Evolutionary conservation across 2,113 vertebrate species (phyloP).

Genomic region (Anolis carolinensis): DNA sequence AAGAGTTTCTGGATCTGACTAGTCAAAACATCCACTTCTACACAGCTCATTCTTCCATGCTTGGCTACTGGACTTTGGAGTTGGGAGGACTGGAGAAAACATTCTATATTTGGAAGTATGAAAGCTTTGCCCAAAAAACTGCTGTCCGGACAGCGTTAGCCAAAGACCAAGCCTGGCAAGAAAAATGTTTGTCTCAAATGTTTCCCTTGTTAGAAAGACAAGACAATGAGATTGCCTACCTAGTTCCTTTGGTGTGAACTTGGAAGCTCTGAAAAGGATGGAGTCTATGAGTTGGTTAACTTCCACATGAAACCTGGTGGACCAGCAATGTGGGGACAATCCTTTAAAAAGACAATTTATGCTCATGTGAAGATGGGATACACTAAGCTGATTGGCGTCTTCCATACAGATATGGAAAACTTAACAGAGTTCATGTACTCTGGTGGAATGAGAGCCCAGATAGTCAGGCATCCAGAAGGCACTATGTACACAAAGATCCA

Average conservation of each 20-base stretch:
- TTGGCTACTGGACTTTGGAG: no score
- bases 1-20: no score
- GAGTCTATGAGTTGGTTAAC: constrained; percentile 86
- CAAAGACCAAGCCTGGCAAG: constrained; percentile 85
- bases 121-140: constrained; percentile 85
- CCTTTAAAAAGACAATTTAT: constrained; percentile 79
- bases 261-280: constrained; percentile 82
- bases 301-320: constrained; percentile 92
- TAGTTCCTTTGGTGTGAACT: constrained; percentile 90
- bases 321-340: constrained; percentile 84
- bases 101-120: no score
- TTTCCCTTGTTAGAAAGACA: constrained; percentile 81
- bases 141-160: constrained; percentile 80
- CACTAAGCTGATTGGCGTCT: constrained; percentile 84
- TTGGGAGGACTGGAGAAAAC: no score
- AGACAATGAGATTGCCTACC: constrained; percentile 84
- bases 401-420: constrained; percentile 84
- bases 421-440: constrained; percentile 87
- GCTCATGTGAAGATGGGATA: constrained; percentile 83
- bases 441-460: constrained; percentile 90
- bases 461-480: constrained; percentile 80
- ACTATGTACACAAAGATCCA: constrained; percentile 83
- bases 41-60: no score
- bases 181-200: constrained; percentile 77
- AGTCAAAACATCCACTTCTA: no score